Base-by-base conservation (phyloP, 2,888 invertebrate species). In the Thysanoteuthis rhombus region DNA sequence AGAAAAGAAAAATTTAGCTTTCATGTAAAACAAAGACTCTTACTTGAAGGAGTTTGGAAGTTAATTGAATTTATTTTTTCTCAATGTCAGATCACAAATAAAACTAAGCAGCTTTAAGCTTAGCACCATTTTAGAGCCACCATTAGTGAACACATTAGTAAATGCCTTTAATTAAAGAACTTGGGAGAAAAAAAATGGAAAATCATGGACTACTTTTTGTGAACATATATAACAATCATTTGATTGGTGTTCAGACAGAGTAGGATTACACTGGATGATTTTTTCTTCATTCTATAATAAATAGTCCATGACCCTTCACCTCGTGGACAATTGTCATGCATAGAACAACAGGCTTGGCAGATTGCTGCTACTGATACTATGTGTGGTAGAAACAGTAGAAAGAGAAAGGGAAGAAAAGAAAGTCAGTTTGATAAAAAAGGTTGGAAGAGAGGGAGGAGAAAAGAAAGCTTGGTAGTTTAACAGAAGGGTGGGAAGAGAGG, bases 151-250 rank as follows among this genome's bases (percentile, higher is more conserved):
- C 36, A n/a, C 75, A 75, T 75, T 75, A 75, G 75, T 75, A 75
- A 75, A 75, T 75, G 75, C 75, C 75, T n/a, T 75, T 75, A 75
- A 75, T 75, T 75, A 75, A 75, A 75, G n/a, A 75, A 75, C 75
- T 75, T n/a, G 1, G 8, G 32, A 32, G 5, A 58, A 32, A 58
- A 75, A 10, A n/a, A 75, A 32, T 8, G 36, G 19, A n/a, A 75
- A 36, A 16, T 75, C 75, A 36, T n/a, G 8, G 0, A 75, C 75
- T 32, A 75, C 75, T 75, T 75, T 58, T 75, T 75, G n/a, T 75
- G n/a, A n/a, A 75, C 22, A 22, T 75, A 36, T n/a, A 36, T 75
- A 75, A n/a, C 42, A 42, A 75, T 75, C n/a, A 16, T 75, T 75
- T 36, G n/a, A 75, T 36, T 75, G 75, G 19, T n/a, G 36, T n/a